Evolutionary conservation across 2,888 invertebrate genomes (phyloP), one percentile per base, ranked within the genome.

Genomic region (Anthrax anthrax): DNA sequence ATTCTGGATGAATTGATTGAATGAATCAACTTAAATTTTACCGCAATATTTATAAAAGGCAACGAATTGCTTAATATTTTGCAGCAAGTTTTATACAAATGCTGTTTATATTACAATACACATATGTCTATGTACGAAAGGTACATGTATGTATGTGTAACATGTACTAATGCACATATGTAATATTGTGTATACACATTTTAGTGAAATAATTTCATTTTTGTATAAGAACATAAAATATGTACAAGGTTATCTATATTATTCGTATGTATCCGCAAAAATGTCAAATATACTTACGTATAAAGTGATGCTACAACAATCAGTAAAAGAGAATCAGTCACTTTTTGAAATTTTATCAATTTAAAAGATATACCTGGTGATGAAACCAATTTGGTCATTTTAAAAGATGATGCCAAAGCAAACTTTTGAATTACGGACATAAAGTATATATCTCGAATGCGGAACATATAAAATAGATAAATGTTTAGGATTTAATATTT

Each of bases 391-490:
- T 46, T 41, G 41, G 41, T 46, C 46, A 23, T 37, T 17, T 41
- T 40, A 45, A 46, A 46, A 32, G 29, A 32, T 32, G 46, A 46
- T 46, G 46, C 46, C 46, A 46, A 46, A 46, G 42, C 42, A 46
- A 46, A 46, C 46, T 46, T 18, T 41, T 34, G 23, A 23, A 23
- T 23, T 37, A n/a, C n/a, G n/a, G n/a, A n/a, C n/a, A n/a, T n/a
- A n/a, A n/a, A n/a, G n/a, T n/a, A 17, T 17, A n/a, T 37, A 17
- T 16, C 18, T 17, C 9, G 27, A 37, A 40, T 37, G 41, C 41
- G 46, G 41, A 29, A 40, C 23, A 27, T 12, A 23, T 12, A 32
- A n/a, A n/a, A n/a, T 19, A 46, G 41, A 46, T 46, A 46, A 46
- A 46, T 46, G 37, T 42, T 34, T 36, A 45, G 45, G 45, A 41